A percentile compares a stretch with the other conserved stretches of the same genome.
Evolutionary conservation across 2,797 vertebrate genomes (phyloP).

Genomic region (Rhinatrema bivittatum): DNA sequence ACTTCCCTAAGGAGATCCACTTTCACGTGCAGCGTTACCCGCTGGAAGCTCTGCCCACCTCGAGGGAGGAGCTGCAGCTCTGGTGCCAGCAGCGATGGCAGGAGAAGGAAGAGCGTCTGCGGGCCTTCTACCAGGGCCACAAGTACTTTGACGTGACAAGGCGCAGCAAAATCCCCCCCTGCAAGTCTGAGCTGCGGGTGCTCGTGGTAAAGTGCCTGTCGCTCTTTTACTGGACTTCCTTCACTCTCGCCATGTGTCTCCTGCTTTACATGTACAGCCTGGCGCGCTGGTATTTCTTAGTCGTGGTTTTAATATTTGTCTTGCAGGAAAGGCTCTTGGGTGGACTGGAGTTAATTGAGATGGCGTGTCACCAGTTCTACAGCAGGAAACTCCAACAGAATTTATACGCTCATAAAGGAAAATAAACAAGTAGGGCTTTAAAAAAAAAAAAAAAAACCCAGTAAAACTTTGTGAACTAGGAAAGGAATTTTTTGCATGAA

Average conservation of each 20-base stretch:
- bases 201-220: slow-evolving; percentile 73
- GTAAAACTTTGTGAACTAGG: slow-evolving; percentile 26
- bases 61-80: slow-evolving; percentile 66
- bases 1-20: slow-evolving; percentile 90
- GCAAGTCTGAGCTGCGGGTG: slow-evolving; percentile 86
- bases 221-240: slow-evolving; percentile 80
- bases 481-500: slow-evolving; percentile 51
- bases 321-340: slow-evolving; percentile 77
- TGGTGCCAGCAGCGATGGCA: slow-evolving; percentile 90
- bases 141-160: slow-evolving; percentile 62
- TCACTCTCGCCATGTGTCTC: slow-evolving; percentile 58
- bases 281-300: slow-evolving; percentile 67
- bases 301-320: slow-evolving; percentile 60
- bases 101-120: slow-evolving; percentile 84
- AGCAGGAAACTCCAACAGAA: slow-evolving; percentile 30
- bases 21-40: slow-evolving; percentile 84
- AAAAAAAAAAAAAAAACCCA: too few relatives aligned
- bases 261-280: slow-evolving; percentile 70
- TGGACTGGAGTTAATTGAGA: slow-evolving; percentile 85
- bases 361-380: slow-evolving; percentile 70
- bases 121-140: slow-evolving; percentile 70
- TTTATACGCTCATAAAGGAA: slow-evolving; percentile 7
- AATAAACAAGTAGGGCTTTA: neutral
- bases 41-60: slow-evolving; percentile 61
- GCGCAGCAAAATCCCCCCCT: slow-evolving; percentile 67